Base-by-base conservation (phyloP, 2,888 invertebrate genomes). In the Cephus sareptanus region DNA sequence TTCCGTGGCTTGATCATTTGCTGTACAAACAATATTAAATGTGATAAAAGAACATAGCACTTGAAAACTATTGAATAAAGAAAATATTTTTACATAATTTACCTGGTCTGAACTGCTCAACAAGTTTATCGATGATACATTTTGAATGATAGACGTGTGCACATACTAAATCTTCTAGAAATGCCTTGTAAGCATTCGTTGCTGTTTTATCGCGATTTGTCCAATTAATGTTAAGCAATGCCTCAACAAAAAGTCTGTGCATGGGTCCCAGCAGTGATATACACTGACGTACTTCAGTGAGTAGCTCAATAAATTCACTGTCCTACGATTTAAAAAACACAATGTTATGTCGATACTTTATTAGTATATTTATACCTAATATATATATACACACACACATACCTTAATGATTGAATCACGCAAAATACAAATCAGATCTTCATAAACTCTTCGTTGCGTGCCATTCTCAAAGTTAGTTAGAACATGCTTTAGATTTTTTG, bases 91-190 rank as follows among this genome's bases (percentile, higher is more conserved):
- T 23, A 71, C 73, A 70, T 34, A 73, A n/a, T 87, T 89, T 91
- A 94, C 94, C 92, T 84, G 94, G 93, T 86, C 93, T 91, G 91
- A 96, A 95, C 74, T 93, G 91, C 56, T 90, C 86, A n/a, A 96
- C 92, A 76, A 96, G 90, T 86, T 93, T 94, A 75, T 93, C 92
- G 73, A 96, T 92, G 13, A 94, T 94, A 84, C 93, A 92, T 82
- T 93, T 93, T 6, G 94, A 93, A 89, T 95, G 95, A 87, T 94
- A 93, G 82, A 94, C 94, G 83, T 96, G 95, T 1, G 95, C 94
- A 73, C 95, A 94, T 77, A 96, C 92, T 75, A 96, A 92, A 90
- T 95, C 95, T 68, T 95, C 91, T 56, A 95, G 89, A 86, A 96
- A 95, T 73, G 93, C 93, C 86, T 94, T 93, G 88, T 94, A 96